These are phyloP conservation scores for Tillus elongatus DNA, from an alignment of 2,888 invertebrate genomes.

Conservation along the genomic window DNA sequence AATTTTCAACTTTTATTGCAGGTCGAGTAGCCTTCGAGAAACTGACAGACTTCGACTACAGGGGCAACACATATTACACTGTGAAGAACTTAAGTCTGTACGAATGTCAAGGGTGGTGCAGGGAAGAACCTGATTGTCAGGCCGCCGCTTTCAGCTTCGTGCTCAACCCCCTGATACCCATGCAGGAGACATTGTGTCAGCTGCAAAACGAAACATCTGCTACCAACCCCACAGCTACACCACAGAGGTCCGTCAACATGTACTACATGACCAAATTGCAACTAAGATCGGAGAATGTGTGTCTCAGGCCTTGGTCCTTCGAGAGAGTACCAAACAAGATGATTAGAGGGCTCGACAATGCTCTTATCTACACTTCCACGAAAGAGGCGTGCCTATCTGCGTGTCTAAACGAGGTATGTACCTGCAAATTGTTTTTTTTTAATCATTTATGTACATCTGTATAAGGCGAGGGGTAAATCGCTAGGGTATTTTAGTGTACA, in stretches of 20 bases:
- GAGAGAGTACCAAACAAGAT: conserved; percentile 89
- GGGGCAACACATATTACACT: conserved; percentile 85
- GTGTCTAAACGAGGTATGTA: conserved; percentile 75
- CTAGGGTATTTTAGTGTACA: too few species aligned
- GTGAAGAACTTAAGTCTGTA: conserved; percentile 85
- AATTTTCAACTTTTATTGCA: conserved; percentile 38
- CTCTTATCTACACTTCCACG: conserved; percentile 85
- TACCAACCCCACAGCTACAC: conserved; percentile 76
- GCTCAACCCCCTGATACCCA: conserved; percentile 81
- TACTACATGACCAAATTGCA: conserved; percentile 93
- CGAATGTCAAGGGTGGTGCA: conserved; percentile 93
- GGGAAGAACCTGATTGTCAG: conserved; percentile 85
- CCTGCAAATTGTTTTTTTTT: not conserved
- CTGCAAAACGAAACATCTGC: conserved; percentile 89
- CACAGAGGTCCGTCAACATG: conserved; percentile 78
- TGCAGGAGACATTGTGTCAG: conserved; percentile 84
- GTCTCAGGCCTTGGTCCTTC: conserved; percentile 86
- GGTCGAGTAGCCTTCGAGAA: conserved; percentile 88
- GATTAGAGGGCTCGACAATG: conserved; percentile 82
- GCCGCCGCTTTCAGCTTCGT: conserved; percentile 92
- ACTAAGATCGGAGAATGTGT: conserved; percentile 84
- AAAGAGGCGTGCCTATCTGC: conserved; percentile 90
- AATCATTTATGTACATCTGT: too few species aligned
- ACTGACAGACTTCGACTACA: conserved; percentile 83
- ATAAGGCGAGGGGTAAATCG: too few species aligned